Conservation (phyloP, 1,140 invertebrate species). For the Drosophila bifasciata region DNA sequence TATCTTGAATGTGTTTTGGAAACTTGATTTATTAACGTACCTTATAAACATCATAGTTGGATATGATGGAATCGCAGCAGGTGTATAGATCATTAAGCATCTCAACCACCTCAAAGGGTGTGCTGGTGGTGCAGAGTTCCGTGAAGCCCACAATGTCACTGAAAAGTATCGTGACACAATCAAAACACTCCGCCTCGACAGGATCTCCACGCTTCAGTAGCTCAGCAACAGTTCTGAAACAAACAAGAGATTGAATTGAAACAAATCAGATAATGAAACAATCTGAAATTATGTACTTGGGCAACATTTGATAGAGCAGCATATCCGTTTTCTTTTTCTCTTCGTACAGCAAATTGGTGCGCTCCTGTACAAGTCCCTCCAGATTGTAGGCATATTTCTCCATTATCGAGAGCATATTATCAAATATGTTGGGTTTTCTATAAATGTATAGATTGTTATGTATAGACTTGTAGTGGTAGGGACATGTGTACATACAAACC, state of each 20-base stretch:
- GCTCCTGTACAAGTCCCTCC: slow-evolving; percentile 94
- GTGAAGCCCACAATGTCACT: slow-evolving; percentile 98
- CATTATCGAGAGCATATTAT: slow-evolving; percentile 97
- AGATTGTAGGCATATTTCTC: slow-evolving; percentile 97
- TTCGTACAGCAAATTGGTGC: slow-evolving; percentile 94
- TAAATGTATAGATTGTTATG: too few relatives aligned
- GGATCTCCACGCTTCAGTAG: slow-evolving; percentile 93
- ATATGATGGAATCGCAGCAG: slow-evolving; percentile 95
- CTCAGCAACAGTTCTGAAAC: slow-evolving; percentile 93
- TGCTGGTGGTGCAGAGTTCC: slow-evolving; percentile 94
- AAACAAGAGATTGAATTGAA: background rate
- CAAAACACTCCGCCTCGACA: slow-evolving; percentile 94
- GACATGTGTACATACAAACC: slow-evolving; percentile 89
- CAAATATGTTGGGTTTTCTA: slow-evolving; percentile 95
- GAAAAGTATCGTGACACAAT: slow-evolving; percentile 96
- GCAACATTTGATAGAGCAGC: slow-evolving; percentile 94
- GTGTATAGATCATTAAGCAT: slow-evolving; percentile 96
- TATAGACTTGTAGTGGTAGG: too few relatives aligned
- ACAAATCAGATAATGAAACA: background rate
- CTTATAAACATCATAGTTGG: slow-evolving; percentile 96
- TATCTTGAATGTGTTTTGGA: too few relatives aligned
- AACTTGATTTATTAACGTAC: too few relatives aligned
- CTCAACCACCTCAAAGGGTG: slow-evolving; percentile 94
- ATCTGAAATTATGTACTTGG: slow-evolving; percentile 83
- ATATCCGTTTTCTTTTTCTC: slow-evolving; percentile 97